Evolutionary conservation across 37 sponge, comb jelly and placozoan genomes (phyloP).

Genomic region (Cliona cf. orientalis): DNA sequence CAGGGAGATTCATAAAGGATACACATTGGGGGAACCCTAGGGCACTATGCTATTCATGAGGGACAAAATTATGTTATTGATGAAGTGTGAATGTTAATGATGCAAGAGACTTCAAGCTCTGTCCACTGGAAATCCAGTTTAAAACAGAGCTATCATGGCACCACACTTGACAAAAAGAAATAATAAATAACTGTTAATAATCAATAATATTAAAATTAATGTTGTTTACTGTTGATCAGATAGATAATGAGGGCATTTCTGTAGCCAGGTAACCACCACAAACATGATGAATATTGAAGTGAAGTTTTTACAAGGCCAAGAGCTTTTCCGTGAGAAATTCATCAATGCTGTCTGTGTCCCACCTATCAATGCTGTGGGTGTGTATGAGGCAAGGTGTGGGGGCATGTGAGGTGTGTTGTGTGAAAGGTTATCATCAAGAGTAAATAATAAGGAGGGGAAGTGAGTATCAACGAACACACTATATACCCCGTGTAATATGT

Average conservation of each 20-base stretch:
- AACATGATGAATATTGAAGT: too few species aligned
- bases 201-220: not conserved
- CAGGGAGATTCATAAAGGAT: too few species aligned
- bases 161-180: not conserved
- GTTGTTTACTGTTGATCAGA: not conserved
- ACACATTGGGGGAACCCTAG: too few species aligned
- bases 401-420: too few species aligned
- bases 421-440: too few species aligned
- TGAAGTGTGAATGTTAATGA: not conserved
- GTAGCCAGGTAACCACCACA: too few species aligned
- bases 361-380: slow-evolving; percentile 82
- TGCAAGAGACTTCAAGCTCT: slow-evolving; percentile 30
- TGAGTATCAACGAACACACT: too few species aligned
- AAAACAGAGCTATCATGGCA: slow-evolving; percentile 47
- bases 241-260: not conserved
- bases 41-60: not conserved
- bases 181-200: slow-evolving; percentile 4
- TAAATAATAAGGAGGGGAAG: too few species aligned
- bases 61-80: not conserved
- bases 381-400: too few species aligned
- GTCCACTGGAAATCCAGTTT: slow-evolving; percentile 57
- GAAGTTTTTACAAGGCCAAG: not conserved
- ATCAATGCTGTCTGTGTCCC: slow-evolving; percentile 87
- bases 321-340: slow-evolving; percentile 85
- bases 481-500: too few species aligned